Evolutionary conservation across 2,113 vertebrate species (phyloP), one percentile per base, ranked within the genome.

Genomic region (Murina feae): DNA sequence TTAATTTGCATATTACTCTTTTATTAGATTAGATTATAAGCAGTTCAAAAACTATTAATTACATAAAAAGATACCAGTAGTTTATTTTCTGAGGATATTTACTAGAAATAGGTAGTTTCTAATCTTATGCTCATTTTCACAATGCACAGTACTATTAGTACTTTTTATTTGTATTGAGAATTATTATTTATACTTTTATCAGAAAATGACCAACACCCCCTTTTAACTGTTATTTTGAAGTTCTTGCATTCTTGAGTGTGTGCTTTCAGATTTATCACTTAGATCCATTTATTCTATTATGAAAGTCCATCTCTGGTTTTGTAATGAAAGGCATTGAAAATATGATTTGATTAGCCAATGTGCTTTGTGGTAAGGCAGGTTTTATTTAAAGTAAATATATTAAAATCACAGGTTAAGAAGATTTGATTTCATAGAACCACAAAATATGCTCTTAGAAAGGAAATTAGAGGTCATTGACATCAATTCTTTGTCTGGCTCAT

Each of bases 311-410:
- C 35, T 87, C 51, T 92, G 82, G 42, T 58, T 95, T 95, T 92
- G 10, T 92, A 88, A 90, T 92, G 72, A 95, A 94, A 90, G 89
- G 75, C 89, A 92, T 30, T 86, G 68, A 76, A 93, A 82, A 91
- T 91, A 35, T 96, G 87, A 93, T 91, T 91, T 96, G 79, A 91
- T 93, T 95, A 81, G 84, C 79, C 88, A 90, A 93, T 93, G 66
- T 88, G n/a, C 51, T 85, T 90, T 80, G 17, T 88, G 86, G 71
- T 86, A 87, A 94, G 82, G 91, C 58, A 74, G 69, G 60, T 93
- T 97, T 96, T 92, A 94, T 90, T 95, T 95, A 95, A 97, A 96
- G 81, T 92, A 84, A 94, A 90, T 90, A 96, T 86, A 80, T 96
- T 94, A 83, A 93, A 95, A 92, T 88, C 78, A 76, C 37, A 90